Percentiles rank a stretch among this genome's conserved stretches.
These are phyloP conservation scores for Eilema griseolum DNA, from an alignment of 2,888 invertebrate species.

Conservation along the genomic window DNA sequence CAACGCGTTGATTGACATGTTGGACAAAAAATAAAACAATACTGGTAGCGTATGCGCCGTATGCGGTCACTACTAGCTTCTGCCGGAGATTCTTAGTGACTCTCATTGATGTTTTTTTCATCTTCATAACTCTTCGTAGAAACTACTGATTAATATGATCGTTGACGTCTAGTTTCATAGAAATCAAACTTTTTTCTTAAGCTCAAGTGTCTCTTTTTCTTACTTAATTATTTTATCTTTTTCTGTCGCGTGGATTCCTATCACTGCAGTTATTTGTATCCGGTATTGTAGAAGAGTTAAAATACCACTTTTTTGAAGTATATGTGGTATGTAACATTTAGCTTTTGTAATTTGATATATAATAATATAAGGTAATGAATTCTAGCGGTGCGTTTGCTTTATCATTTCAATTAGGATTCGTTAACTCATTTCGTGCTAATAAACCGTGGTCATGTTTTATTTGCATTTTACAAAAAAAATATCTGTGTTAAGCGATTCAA, in stretches of 20 bases:
- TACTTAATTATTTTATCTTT: slow-evolving; percentile 32
- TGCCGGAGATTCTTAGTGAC: slow-evolving; percentile 49
- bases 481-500: slow-evolving; percentile 65
- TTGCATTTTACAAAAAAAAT: slow-evolving; percentile 66
- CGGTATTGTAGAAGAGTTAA: slow-evolving; percentile 11
- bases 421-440: slow-evolving; percentile 54
- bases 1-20: slow-evolving; percentile 69
- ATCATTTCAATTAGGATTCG: slow-evolving; percentile 52
- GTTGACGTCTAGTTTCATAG: slow-evolving; percentile 40
- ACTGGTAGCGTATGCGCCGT: slow-evolving; percentile 60
- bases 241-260: slow-evolving; percentile 21
- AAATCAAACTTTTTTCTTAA: slow-evolving; percentile 36
- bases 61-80: slow-evolving; percentile 63
- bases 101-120: slow-evolving; percentile 50
- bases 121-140: slow-evolving; percentile 38
- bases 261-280: background rate
- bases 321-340: slow-evolving; percentile 31
- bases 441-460: slow-evolving; percentile 57
- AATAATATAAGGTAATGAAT: slow-evolving; percentile 28
- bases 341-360: slow-evolving; percentile 31
- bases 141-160: slow-evolving; percentile 44
- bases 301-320: slow-evolving; percentile 28
- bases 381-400: slow-evolving; percentile 42
- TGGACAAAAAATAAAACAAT: slow-evolving; percentile 73
- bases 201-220: slow-evolving; percentile 26